Evolutionary conservation across 1,140 invertebrate species (phyloP).

Genomic region (Drosophila erecta): DNA sequence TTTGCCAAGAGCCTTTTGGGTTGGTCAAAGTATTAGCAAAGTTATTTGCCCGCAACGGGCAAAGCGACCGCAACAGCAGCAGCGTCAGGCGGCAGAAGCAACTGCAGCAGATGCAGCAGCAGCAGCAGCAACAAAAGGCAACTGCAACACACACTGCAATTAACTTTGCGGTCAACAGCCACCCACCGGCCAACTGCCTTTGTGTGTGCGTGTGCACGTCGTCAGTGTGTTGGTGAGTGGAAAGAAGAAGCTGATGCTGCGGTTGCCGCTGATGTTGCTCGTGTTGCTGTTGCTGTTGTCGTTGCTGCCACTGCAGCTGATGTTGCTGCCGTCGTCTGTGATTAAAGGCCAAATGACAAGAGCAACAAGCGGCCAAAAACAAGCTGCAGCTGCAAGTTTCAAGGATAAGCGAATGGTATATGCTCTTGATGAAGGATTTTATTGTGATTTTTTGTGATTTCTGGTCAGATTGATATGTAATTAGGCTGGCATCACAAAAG

Average conservation of each 20-base stretch:
- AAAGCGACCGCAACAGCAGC: conserved; percentile 56
- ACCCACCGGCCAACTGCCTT: conserved; percentile 58
- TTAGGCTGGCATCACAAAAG: too few relatives aligned
- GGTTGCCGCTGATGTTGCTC: conserved; percentile 28
- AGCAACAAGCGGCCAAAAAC: conserved; percentile 36
- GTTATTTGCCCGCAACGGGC: conserved; percentile 70
- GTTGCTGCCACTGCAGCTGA: conserved; percentile 31
- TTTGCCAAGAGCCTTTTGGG: conserved; percentile 58
- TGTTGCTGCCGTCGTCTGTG: conserved; percentile 51
- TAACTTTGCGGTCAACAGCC: conserved; percentile 74
- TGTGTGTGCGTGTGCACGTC: conserved; percentile 22
- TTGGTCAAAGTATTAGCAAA: conserved; percentile 77
- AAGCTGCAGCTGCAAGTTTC: neutral
- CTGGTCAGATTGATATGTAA: neutral
- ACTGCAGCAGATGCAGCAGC: conserved; percentile 14
- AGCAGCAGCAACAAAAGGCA: conserved; percentile 19
- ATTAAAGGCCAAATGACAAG: conserved; percentile 71
- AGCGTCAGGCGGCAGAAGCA: conserved; percentile 21
- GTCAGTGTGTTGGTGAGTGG: conserved; percentile 7
- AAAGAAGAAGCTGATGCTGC: conserved; percentile 38
- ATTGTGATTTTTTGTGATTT: neutral
- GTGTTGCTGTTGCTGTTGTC: conserved; percentile 15
- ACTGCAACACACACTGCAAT: conserved; percentile 59
- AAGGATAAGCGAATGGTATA: neutral
- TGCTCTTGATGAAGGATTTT: neutral